Conservation (phyloP, 2,113 vertebrate species). For the Machaerirhynchus nigripectus region DNA sequence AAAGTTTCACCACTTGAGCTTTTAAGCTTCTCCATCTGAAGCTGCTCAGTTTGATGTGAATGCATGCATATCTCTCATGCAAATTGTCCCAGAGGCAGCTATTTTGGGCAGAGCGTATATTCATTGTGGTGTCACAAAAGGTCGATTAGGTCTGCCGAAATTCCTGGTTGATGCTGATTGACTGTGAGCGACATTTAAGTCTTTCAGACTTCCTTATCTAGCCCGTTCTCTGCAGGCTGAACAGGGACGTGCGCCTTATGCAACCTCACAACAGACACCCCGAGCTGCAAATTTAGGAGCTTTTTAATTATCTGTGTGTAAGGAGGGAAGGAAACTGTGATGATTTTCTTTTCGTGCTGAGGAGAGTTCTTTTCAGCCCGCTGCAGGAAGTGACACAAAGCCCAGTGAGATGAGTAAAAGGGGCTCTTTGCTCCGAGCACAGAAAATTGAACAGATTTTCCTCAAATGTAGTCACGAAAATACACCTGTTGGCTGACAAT, state of each 20-base stretch:
- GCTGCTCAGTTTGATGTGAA: constrained; percentile 43
- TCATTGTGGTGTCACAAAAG: constrained; percentile 57
- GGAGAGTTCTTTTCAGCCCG: not conserved
- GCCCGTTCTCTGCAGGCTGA: not conserved
- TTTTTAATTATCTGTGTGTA: constrained; percentile 20
- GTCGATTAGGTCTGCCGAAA: constrained; percentile 37
- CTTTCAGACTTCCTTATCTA: constrained; percentile 46
- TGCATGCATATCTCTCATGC: constrained; percentile 38
- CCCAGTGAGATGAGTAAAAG: not conserved
- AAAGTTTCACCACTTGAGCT: constrained; percentile 53
- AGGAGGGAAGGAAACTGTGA: not conserved
- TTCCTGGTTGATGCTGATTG: constrained; percentile 50
- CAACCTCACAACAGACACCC: not conserved
- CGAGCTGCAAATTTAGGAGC: not conserved
- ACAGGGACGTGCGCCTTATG: not conserved
- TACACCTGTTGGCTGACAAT: not conserved
- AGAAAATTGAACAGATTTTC: not conserved
- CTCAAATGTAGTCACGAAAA: not conserved
- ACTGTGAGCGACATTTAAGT: constrained; percentile 35
- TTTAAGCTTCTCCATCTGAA: constrained; percentile 60
- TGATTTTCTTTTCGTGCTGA: not conserved
- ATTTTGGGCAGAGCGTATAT: constrained; percentile 34
- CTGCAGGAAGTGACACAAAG: not conserved
- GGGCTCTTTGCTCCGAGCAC: not conserved
- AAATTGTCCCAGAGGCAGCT: constrained; percentile 58